These are phyloP conservation scores for Sminthurides aquaticus DNA, from an alignment of 2,888 invertebrate genomes.

Conservation along the genomic window DNA sequence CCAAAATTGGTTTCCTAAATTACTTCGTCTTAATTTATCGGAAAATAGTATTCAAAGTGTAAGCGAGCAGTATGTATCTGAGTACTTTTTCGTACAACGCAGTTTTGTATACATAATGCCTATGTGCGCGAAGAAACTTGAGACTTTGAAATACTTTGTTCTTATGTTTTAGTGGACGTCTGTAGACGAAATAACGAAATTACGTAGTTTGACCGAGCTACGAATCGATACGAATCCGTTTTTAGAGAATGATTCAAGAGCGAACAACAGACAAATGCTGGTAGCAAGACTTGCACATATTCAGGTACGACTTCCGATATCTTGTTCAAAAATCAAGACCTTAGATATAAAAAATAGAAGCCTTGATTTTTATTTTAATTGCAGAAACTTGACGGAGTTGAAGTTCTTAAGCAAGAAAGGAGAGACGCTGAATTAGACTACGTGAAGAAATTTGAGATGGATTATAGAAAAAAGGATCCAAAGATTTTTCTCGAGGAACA, in stretches of 20 bases:
- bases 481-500: conserved; percentile 59
- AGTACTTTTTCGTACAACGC: neutral
- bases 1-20: conserved; percentile 59
- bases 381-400: conserved; percentile 65
- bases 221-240: conserved; percentile 66
- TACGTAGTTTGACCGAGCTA: conserved; percentile 60
- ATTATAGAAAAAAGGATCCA: neutral
- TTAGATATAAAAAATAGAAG: neutral
- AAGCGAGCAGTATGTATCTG: too few species aligned
- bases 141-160: too few species aligned
- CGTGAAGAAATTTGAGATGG: conserved; percentile 62
- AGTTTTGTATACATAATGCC: too few species aligned
- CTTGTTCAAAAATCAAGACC: neutral
- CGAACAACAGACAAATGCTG: conserved; percentile 69
- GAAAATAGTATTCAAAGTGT: conserved; percentile 72
- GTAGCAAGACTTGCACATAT: conserved; percentile 72
- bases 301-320: conserved; percentile 49
- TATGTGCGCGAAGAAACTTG: too few species aligned
- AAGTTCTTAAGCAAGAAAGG: conserved; percentile 61
- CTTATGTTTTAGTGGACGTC: conserved; percentile 68
- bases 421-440: conserved; percentile 87
- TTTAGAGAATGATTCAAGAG: conserved; percentile 55
- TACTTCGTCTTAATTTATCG: conserved; percentile 65
- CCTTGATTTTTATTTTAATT: too few species aligned
- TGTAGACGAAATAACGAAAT: conserved; percentile 73